Percentiles rank a stretch among this genome's conserved stretches.
These are phyloP conservation scores for Lepus americanus DNA, from an alignment of 2,113 vertebrate genomes.

Conservation along the genomic window DNA sequence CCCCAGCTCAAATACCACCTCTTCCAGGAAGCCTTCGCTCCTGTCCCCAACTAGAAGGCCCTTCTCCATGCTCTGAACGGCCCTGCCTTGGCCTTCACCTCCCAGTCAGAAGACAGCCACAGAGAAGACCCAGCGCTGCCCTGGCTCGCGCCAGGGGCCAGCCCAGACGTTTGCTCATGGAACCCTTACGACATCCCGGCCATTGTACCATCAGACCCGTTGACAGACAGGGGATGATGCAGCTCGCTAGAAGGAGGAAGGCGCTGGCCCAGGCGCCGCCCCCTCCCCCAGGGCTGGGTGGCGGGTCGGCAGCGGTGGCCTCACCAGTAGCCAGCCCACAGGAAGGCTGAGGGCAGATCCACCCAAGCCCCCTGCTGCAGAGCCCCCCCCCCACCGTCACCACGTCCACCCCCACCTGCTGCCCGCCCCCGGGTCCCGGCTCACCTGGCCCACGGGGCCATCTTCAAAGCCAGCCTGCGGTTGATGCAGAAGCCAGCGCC, in stretches of 20 bases:
- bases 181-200: neutral
- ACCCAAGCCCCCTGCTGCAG: neutral
- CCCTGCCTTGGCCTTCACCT: neutral
- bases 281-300: neutral
- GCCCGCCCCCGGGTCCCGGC: neutral
- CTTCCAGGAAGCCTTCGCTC: slow-evolving; percentile 55
- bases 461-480: slow-evolving; percentile 91
- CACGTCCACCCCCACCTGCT: neutral
- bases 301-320: neutral
- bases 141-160: neutral
- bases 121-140: neutral
- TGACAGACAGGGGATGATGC: neutral
- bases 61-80: neutral
- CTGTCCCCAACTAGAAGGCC: neutral
- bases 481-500: slow-evolving; percentile 97
- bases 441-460: slow-evolving; percentile 96
- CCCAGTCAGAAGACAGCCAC: neutral
- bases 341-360: neutral
- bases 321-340: neutral
- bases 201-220: too few relatives aligned
- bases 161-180: neutral
- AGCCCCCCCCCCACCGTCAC: rapidly evolving
- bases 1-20: slow-evolving; percentile 25
- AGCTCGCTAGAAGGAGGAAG: neutral
- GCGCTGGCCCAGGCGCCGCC: neutral